phyloP scores from a whole-genome alignment of 2,797 vertebrate genomes.

The Sciurus carolinensis region DNA sequence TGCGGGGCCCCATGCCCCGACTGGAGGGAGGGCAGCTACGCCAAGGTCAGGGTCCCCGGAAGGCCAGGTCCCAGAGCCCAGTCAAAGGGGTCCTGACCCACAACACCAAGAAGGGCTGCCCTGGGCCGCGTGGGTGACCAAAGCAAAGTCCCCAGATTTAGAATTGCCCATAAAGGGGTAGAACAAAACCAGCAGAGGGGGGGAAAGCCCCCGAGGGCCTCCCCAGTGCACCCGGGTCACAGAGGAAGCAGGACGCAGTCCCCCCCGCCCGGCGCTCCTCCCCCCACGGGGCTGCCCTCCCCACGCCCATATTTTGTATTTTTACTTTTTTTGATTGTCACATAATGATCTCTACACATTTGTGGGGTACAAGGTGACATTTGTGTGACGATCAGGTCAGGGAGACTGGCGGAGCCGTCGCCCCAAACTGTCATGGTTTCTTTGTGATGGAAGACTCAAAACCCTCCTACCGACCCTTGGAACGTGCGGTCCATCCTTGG shows the following conservation, averaged over 20 bases:
- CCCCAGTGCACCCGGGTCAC: not conserved
- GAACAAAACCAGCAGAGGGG: accelerated
- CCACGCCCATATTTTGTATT: too few relatives aligned
- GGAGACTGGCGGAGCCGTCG: not conserved
- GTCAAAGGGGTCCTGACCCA: not conserved
- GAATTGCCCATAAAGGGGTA: not conserved
- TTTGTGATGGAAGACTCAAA: too few relatives aligned
- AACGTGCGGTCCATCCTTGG: too few relatives aligned
- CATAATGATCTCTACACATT: not conserved
- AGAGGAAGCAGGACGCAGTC: not conserved
- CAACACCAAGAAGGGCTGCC: not conserved
- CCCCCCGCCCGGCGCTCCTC: not conserved
- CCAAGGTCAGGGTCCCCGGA: not conserved
- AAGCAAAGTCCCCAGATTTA: not conserved
- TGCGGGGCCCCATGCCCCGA: not conserved
- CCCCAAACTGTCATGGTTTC: not conserved
- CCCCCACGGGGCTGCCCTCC: too few relatives aligned
- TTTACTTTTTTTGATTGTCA: not conserved
- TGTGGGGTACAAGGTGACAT: not conserved
- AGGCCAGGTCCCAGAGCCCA: not conserved
- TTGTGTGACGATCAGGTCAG: not conserved
- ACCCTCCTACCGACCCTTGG: too few relatives aligned
- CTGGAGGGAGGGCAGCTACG: too few relatives aligned
- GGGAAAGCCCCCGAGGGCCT: not conserved
- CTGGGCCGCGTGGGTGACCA: not conserved